phyloP scores from a whole-genome alignment of 1,140 invertebrate genomes.

The Cataglyphis hispanica region DNA sequence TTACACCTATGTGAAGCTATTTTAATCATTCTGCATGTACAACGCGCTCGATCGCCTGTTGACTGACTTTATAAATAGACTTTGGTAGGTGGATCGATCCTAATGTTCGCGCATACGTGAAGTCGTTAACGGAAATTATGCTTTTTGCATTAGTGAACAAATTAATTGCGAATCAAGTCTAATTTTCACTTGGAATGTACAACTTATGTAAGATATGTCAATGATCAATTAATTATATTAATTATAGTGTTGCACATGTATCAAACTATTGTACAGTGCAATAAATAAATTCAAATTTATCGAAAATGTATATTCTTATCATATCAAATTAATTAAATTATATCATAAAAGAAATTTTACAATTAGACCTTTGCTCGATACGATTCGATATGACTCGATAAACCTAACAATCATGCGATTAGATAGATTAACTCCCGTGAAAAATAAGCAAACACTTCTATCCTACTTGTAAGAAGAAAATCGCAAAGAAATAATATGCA shows the following conservation, averaged over 20 bases:
- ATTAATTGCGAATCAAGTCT: neutral
- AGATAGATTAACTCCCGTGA: neutral
- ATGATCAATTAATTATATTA: neutral
- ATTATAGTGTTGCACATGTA: neutral
- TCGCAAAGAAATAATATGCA: neutral
- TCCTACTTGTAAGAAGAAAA: neutral
- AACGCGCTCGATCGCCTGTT: constrained; percentile 17
- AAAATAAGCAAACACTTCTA: neutral
- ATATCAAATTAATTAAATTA: neutral
- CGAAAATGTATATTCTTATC: constrained; percentile 10
- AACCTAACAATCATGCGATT: neutral
- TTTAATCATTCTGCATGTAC: constrained; percentile 44
- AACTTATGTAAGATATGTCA: neutral
- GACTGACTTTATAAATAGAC: constrained; percentile 49
- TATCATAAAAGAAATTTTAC: neutral
- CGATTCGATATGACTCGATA: neutral
- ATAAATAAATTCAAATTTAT: neutral
- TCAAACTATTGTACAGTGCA: neutral
- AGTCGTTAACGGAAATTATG: constrained; percentile 15
- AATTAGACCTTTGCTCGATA: neutral
- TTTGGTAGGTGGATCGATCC: constrained; percentile 35
- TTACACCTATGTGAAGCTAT: constrained; percentile 46
- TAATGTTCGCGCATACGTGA: neutral
- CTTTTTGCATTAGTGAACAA: neutral
- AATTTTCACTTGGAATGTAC: constrained; percentile 2